Conservation (phyloP, 2,113 vertebrate genomes). For the Calidris pugnax region DNA sequence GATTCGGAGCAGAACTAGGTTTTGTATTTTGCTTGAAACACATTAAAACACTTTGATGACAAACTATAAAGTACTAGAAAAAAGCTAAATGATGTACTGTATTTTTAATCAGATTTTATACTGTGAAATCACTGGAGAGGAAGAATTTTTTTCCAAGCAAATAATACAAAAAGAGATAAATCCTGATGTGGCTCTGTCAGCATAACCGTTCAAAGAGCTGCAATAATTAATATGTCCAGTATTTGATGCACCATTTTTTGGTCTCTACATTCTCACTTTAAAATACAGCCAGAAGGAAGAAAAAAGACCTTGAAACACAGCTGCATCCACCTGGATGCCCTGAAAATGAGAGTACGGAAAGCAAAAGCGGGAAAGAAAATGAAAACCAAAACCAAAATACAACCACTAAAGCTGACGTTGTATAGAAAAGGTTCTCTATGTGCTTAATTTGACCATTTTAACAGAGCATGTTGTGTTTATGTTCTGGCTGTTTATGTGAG, state of each 20-base stretch:
- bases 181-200: neutral
- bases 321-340: neutral
- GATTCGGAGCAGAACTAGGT: neutral
- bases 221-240: neutral
- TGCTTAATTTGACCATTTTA: conserved; percentile 46
- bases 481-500: conserved; percentile 25
- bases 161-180: neutral
- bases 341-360: neutral
- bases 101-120: neutral
- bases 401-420: neutral
- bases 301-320: neutral
- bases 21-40: neutral
- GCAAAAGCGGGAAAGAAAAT: neutral
- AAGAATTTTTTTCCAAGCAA: neutral
- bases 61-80: neutral
- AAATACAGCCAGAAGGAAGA: neutral
- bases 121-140: neutral
- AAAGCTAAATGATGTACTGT: neutral
- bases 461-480: conserved; percentile 52
- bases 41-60: neutral
- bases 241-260: neutral
- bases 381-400: neutral
- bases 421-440: neutral
- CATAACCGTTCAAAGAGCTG: neutral
- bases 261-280: neutral